Percentiles rank a stretch among this genome's conserved stretches.
Conservation (phyloP, 2,888 invertebrate genomes). For the Enoplolaimus lenunculus region DNA sequence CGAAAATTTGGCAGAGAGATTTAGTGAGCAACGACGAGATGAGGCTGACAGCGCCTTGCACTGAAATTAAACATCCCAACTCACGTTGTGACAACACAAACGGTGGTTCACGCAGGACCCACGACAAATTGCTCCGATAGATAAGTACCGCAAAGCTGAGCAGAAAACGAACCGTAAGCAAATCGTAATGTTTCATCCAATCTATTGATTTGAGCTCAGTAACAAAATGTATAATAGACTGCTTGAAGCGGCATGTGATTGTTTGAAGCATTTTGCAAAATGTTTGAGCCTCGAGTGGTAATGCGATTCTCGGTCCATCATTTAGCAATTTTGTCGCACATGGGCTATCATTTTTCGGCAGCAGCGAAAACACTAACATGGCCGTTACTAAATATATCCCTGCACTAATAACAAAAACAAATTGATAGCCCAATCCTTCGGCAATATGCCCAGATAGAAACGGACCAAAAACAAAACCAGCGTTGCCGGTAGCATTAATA, state of each 20-base stretch:
- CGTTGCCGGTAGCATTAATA: slow-evolving; percentile 24
- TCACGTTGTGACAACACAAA: neutral
- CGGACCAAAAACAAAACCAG: slow-evolving; percentile 23
- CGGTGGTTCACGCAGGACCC: slow-evolving; percentile 17
- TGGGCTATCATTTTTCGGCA: no score
- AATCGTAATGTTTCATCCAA: slow-evolving; percentile 22
- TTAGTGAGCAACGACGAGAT: slow-evolving; percentile 1
- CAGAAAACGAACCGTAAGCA: slow-evolving; percentile 17
- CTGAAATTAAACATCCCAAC: slow-evolving; percentile 14
- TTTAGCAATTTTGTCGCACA: no score
- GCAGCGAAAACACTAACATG: neutral
- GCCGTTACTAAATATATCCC: slow-evolving; percentile 17
- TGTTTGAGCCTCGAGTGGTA: neutral
- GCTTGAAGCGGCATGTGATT: no score
- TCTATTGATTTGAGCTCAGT: slow-evolving; percentile 5
- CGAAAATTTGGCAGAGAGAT: neutral
- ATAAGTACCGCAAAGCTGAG: slow-evolving; percentile 18
- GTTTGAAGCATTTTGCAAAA: no score
- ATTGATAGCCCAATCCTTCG: slow-evolving; percentile 15
- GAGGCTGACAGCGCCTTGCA: slow-evolving; percentile 15
- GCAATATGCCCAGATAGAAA: slow-evolving; percentile 17
- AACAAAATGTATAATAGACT: neutral
- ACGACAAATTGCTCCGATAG: slow-evolving; percentile 21
- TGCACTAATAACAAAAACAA: slow-evolving; percentile 14
- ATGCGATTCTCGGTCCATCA: no score